A percentile compares a stretch with the other conserved stretches of the same genome.
These are phyloP conservation scores for Drosophila nr. perissopoda DNA, from an alignment of 2,888 invertebrate genomes.

Conservation along the genomic window DNA sequence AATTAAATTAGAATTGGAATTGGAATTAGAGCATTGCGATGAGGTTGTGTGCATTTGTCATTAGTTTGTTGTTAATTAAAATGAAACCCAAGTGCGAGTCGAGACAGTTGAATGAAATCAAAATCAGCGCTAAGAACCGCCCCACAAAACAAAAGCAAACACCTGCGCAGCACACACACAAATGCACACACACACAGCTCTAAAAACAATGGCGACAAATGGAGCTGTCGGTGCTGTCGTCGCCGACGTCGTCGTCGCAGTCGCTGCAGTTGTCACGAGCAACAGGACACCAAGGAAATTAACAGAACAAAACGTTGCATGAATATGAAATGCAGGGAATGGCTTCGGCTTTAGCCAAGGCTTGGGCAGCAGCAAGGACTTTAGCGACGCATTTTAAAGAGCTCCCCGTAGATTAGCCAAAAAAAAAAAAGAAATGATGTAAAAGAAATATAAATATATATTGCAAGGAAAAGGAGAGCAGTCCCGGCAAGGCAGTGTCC, in stretches of 20 bases:
- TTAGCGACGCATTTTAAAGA: conserved; percentile 37
- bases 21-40: conserved; percentile 55
- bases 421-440: conserved; percentile 2
- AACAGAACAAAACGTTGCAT: conserved; percentile 65
- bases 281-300: conserved; percentile 77
- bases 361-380: conserved; percentile 20
- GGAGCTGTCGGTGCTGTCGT: conserved; percentile 57
- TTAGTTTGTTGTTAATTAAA: conserved; percentile 79
- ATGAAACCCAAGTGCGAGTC: conserved; percentile 64
- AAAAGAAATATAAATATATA: neutral
- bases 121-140: conserved; percentile 75
- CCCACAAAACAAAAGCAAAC: conserved; percentile 70
- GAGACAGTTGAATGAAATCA: conserved; percentile 58
- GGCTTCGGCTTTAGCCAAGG: neutral
- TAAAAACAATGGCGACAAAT: conserved; percentile 56
- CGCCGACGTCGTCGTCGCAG: conserved; percentile 19
- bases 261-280: conserved; percentile 69
- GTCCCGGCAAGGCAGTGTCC: conserved; percentile 61
- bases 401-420: conserved; percentile 43
- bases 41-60: conserved; percentile 62
- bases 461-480: conserved; percentile 29
- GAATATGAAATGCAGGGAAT: conserved; percentile 41
- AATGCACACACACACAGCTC: conserved; percentile 16
- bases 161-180: conserved; percentile 53
- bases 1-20: conserved; percentile 67